Evolutionary conservation across 2,113 vertebrate genomes (phyloP).

Genomic region (Bubo bubo): DNA sequence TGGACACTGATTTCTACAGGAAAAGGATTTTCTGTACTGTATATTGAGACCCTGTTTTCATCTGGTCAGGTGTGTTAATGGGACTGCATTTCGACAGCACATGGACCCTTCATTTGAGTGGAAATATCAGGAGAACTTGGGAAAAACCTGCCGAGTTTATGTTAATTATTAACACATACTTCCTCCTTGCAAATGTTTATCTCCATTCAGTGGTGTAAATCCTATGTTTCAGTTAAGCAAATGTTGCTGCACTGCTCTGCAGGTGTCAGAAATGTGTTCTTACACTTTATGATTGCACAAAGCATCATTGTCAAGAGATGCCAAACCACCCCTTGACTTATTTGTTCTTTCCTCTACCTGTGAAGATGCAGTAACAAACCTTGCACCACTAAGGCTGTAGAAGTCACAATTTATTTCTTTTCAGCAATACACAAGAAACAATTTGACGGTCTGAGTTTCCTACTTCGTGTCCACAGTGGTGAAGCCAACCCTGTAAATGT

Average conservation of each 20-base stretch:
- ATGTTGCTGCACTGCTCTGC: neutral
- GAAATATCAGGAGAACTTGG: neutral
- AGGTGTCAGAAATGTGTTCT: neutral
- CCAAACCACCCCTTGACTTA: neutral
- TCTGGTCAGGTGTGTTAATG: neutral
- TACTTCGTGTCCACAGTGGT: fast-evolving
- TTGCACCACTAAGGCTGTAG: neutral
- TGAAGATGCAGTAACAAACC: neutral
- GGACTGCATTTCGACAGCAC: neutral
- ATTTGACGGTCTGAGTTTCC: neutral
- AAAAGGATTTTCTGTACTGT: neutral
- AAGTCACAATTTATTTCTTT: neutral
- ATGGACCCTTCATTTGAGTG: neutral
- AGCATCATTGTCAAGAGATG: neutral
- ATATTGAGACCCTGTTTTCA: neutral
- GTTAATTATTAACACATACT: neutral
- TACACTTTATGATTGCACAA: neutral
- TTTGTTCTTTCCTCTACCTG: neutral
- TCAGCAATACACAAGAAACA: neutral
- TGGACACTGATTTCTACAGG: neutral
- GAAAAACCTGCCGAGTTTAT: neutral
- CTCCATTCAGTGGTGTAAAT: neutral
- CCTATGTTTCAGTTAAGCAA: neutral
- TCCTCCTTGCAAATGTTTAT: neutral
- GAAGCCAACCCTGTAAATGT: fast-evolving